Evolutionary conservation across 2,797 vertebrate genomes (phyloP), one percentile per base, ranked within the genome.

Genomic region (Meda fulgida): DNA sequence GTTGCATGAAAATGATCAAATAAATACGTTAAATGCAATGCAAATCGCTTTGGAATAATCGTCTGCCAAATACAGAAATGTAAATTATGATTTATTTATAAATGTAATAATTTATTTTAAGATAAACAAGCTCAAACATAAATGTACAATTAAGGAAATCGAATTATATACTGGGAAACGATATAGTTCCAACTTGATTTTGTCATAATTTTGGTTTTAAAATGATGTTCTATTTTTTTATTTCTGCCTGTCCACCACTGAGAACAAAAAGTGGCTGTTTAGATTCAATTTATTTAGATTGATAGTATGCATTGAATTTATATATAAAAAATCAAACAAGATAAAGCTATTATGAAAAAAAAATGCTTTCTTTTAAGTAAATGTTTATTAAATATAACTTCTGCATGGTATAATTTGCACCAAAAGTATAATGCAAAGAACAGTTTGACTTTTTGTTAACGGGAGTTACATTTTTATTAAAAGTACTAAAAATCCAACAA

Each of bases 391-490:
- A 76, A 55, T 21, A 9, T 75, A 16, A 55, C 11, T 38, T 55
- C 13, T n/a, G 3, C 48, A n/a, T 63, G 14, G 13, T 3, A 76
- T 58, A 9, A 58, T 77, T n/a, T 38, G 19, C 29, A 36, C 0
- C 9, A 78, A 78, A 60, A 78, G 76, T 63, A 19, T 19, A 38
- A 13, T 9, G 21, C 67, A 60, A 16, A 43, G 7, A 71, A 43
- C 21, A n/a, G 18, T 81, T 72, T 46, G 23, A 55, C 38, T 23
- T 72, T 82, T 38, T 60, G 11, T 81, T 72, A 38, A 60, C 18
- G 1, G 0, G 9, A 36, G 16, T 26, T 34, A 72, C 0, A 71
- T 80, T 67, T 51, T 80, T 48, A 36, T 51, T 36, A n/a, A 51
- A 80, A 53, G 34, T 40, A 76, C 34, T 60, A 60, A 40, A 38